These are phyloP conservation scores for Drosophila takahashii DNA, from an alignment of 1,140 invertebrate genomes.

Conservation along the genomic window DNA sequence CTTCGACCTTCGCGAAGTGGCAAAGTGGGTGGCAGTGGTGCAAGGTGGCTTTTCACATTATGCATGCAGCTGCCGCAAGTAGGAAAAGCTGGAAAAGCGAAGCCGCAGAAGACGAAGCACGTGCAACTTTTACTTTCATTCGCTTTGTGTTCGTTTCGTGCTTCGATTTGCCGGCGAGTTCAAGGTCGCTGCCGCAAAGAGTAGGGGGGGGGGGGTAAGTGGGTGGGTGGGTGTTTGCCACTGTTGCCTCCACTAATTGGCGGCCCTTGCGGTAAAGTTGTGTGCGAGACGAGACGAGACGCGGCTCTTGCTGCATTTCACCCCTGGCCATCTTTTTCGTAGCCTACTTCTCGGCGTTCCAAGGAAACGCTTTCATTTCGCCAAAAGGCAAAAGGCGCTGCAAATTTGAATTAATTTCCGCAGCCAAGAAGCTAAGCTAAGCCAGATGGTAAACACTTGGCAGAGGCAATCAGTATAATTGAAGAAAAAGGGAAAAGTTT, in stretches of 20 bases:
- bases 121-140: conserved; percentile 77
- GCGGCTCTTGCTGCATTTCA: neutral
- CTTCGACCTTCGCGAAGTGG: conserved; percentile 58
- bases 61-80: conserved; percentile 75
- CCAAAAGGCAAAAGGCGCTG: too few species aligned
- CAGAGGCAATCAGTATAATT: conserved; percentile 1
- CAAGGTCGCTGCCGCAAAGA: conserved; percentile 54
- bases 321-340: conserved; percentile 8
- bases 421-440: conserved; percentile 1
- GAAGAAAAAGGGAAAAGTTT: neutral
- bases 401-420: neutral
- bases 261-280: conserved; percentile 41
- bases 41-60: conserved; percentile 50
- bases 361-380: neutral
- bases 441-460: conserved; percentile 2
- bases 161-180: conserved; percentile 74
- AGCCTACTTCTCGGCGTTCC: conserved; percentile 56
- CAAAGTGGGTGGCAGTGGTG: too few species aligned
- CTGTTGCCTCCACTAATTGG: conserved; percentile 60
- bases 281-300: conserved; percentile 3
- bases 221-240: neutral
- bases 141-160: conserved; percentile 61
- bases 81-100: conserved; percentile 9
- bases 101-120: conserved; percentile 39
- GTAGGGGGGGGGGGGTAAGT: neutral